Conservation (phyloP, 2,888 invertebrate species). For the Phyllotreta cruciferae region DNA sequence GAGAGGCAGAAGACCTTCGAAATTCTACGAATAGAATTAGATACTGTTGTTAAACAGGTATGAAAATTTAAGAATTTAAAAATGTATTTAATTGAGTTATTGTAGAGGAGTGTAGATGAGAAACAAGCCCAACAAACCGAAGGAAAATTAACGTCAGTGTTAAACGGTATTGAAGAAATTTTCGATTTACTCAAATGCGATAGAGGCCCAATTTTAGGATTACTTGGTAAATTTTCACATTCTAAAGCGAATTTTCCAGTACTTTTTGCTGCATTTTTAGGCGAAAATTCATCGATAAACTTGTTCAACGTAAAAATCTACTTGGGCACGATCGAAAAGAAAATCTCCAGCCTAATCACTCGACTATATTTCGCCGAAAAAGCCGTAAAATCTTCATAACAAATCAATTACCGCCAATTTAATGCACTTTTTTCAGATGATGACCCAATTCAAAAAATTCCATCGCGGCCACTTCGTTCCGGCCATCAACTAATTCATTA, state of each 20-base stretch:
- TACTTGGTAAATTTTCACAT: slow-evolving; percentile 65
- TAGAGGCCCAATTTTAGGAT: slow-evolving; percentile 73
- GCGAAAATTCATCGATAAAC: slow-evolving; percentile 74
- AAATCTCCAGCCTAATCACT: slow-evolving; percentile 71
- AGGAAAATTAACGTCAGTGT: slow-evolving; percentile 40
- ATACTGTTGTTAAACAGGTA: slow-evolving; percentile 61
- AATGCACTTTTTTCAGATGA: slow-evolving; percentile 31
- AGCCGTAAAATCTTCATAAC: slow-evolving; percentile 38
- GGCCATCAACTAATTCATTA: slow-evolving; percentile 16
- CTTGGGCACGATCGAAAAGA: slow-evolving; percentile 82
- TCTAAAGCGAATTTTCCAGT: background rate
- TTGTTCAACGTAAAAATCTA: slow-evolving; percentile 82
- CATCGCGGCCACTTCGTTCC: slow-evolving; percentile 26
- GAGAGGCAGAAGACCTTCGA: slow-evolving; percentile 70
- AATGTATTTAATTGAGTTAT: slow-evolving; percentile 10
- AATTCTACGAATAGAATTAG: slow-evolving; percentile 63
- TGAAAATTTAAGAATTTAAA: slow-evolving; percentile 30
- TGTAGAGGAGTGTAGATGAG: slow-evolving; percentile 44
- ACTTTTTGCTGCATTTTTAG: slow-evolving; percentile 45
- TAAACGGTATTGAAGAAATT: slow-evolving; percentile 51
- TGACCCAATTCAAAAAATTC: slow-evolving; percentile 34
- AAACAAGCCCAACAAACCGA: slow-evolving; percentile 47
- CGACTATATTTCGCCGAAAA: slow-evolving; percentile 61
- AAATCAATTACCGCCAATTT: background rate
- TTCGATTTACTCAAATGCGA: slow-evolving; percentile 74